Conservation (phyloP, 2,113 vertebrate species). For the Rhizomys pruinosus region DNA sequence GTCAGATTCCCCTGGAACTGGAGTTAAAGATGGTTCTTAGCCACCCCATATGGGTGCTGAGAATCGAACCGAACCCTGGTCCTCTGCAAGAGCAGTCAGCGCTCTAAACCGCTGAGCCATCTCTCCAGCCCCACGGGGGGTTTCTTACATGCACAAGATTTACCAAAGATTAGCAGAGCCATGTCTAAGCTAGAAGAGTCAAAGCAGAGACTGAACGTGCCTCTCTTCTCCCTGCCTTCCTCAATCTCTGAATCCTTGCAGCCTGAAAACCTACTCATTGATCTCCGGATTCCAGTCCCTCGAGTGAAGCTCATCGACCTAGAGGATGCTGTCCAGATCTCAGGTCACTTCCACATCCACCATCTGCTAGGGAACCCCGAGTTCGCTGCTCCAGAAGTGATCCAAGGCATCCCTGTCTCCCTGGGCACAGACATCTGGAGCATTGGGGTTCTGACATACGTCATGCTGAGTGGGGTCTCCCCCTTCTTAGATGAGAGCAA, state of each 20-base stretch:
- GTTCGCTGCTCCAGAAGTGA: conserved; percentile 96
- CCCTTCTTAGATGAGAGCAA: conserved; percentile 97
- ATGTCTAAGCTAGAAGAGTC: no score
- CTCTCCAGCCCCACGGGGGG: no score
- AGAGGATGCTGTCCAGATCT: conserved; percentile 96
- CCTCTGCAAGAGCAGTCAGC: no score
- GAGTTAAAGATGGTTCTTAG: no score
- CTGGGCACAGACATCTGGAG: conserved; percentile 96
- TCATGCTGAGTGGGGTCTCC: conserved; percentile 97
- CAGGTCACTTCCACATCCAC: conserved; percentile 94
- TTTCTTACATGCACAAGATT: background rate
- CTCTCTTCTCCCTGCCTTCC: conserved; percentile 29
- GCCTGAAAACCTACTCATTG: conserved; percentile 98
- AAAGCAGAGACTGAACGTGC: conserved; percentile 20
- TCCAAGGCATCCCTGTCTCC: conserved; percentile 95
- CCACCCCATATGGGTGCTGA: no score
- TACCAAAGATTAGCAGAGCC: background rate
- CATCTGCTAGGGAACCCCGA: conserved; percentile 96
- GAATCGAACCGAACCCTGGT: no score
- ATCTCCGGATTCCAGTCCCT: conserved; percentile 92
- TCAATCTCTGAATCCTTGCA: conserved; percentile 74
- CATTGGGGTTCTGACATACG: conserved; percentile 94
- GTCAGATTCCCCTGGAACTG: no score
- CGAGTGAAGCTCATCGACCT: conserved; percentile 95
- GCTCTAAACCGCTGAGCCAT: no score